Conservation (phyloP, 1,140 invertebrate genomes). For the Trichogramma pretiosum region DNA sequence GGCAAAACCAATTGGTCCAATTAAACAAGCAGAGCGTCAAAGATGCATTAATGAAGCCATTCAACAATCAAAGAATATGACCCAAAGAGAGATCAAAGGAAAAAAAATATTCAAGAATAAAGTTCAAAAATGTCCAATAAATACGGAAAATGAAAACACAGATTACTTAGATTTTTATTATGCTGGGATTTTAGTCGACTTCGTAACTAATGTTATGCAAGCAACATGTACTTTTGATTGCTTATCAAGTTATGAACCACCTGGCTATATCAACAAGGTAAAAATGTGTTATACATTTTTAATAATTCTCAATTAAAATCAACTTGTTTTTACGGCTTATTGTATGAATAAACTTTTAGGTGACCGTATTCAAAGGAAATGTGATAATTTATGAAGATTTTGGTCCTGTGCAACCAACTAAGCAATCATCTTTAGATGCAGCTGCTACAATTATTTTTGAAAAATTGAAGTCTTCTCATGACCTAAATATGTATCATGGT, state of each 20-base stretch:
- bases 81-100: constrained; percentile 4
- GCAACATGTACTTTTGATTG: constrained; percentile 28
- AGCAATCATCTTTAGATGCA: constrained; percentile 20
- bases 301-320: background rate
- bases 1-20: constrained; percentile 39
- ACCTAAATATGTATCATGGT: constrained; percentile 7
- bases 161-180: constrained; percentile 10
- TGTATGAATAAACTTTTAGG: constrained; percentile 13
- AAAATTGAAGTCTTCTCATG: constrained; percentile 11
- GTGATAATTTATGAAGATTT: constrained; percentile 20
- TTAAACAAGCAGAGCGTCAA: constrained; percentile 34
- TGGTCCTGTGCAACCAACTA: constrained; percentile 20
- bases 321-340: background rate
- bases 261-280: constrained; percentile 31
- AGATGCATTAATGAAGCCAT: constrained; percentile 33
- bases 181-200: constrained; percentile 21
- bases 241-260: constrained; percentile 18
- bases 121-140: too few relatives aligned
- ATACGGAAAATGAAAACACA: background rate
- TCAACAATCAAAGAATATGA: constrained; percentile 12
- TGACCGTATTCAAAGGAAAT: constrained; percentile 20
- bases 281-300: constrained; percentile 11
- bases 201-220: constrained; percentile 25
- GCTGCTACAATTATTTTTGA: constrained; percentile 22
- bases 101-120: constrained; percentile 15